Evolutionary conservation across 2,113 vertebrate species (phyloP), one percentile per base, ranked within the genome.

Genomic region (Smithornis capensis): DNA sequence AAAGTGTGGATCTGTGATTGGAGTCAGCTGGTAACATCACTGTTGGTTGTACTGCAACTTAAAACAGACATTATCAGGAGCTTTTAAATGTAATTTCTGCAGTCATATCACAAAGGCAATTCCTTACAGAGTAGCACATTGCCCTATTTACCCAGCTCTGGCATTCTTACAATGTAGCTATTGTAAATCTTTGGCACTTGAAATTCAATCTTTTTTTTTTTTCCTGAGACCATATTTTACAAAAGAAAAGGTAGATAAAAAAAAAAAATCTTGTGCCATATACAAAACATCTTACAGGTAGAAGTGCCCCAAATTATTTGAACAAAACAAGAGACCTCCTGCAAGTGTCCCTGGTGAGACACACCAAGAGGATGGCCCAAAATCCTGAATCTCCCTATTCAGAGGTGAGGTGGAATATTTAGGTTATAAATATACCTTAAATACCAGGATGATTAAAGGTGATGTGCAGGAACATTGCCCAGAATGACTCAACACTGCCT

Each of bases 51-150:
- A 71, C 31, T 87, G 65, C 69, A 77, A 63, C 78, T 89, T 53
- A 22, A 84, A 94, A 14, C 76, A 90, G 78, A 90, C 38, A 64
- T 89, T 83, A 92, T 38, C 73, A 45, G 76, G 56, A 95, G 55
- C 44, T 87, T 95, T 96, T 69, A 64, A 84, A 92, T 80, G 92
- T 68, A 31, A 42, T 90, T 91, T 89, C 73, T 84, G 82, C 63
- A 70, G 59, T 87, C 57, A 42, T 59, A 59, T 64, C 55, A 52
- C 1, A 6, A 75, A 94, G 42, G 35, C 67, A 63, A 9, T 77
- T 53, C 74, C 67, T 95, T 81, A 19, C 25, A 70, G 50, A 57
- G 42, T 53, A 64, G 56, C 31, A 11, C 12, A 44, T 22, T 83
- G 44, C 21, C 52, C 35, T 76, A 67, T 94, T 87, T 35, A 57